Base-by-base conservation (phyloP, 2,113 vertebrate species). In the Odontesthes bonariensis region DNA sequence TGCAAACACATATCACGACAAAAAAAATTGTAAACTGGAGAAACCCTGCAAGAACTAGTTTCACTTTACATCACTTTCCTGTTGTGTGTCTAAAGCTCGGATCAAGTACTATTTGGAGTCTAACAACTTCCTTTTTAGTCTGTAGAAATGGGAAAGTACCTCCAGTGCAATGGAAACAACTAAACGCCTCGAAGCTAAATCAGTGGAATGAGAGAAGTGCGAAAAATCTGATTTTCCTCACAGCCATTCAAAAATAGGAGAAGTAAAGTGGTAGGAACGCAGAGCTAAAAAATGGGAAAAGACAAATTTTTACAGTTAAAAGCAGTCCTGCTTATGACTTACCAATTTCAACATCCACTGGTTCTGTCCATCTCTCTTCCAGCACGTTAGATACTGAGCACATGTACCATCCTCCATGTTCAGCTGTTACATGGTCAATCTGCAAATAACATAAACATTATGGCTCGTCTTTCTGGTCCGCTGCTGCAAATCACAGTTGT, bases 321-420 rank as follows among this genome's bases (percentile, higher is more conserved):
- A 53, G 3, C 11, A 38, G 19, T 73, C 62, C 69, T 19, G 70
- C 32, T 60, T 14, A 42, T 31, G 52, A 81, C 88, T 89, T 90
- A 97, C 96, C 93, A 9, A 96, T 22, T 17, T 87, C 85, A 72
- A 97, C 23, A n/a, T 96, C 92, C 3, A 92, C 94, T 0, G 95
- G 81, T 0, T 89, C 89, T 53, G 88, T 95, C 96, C 96, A 97
- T 8, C 82, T 89, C 84, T 97, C 96, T 1, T 92, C 89, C 0
- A 83, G 77, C 8, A 79, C 68, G 58, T 96, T 97, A 61, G 94
- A 94, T 56, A 95, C 92, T 8, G 93, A 94, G 82, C 96, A 97
- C 53, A 97, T 90, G 75, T 97, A 97, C 0, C 94, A 89, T 59
- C 95, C 96, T 0, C 66, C 73, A 54, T 92, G 70, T 22, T 89